A percentile compares a stretch with the other conserved stretches of the same genome.
Conservation (phyloP, 1,140 invertebrate species). For the Leptonema lineaticorne region DNA sequence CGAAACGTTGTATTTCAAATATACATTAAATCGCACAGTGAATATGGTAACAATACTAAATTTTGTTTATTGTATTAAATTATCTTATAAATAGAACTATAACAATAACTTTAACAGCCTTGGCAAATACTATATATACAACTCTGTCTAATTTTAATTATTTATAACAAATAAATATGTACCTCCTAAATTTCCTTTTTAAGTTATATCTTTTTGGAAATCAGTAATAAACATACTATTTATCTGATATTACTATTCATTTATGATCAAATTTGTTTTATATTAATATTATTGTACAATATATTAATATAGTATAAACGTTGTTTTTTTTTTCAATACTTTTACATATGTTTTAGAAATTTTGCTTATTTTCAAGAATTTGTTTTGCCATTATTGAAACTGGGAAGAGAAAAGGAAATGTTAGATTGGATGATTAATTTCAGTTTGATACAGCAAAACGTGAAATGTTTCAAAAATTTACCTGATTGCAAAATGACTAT, state of each 20-base stretch:
- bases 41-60: neutral
- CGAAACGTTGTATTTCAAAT: neutral
- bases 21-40: neutral
- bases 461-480: constrained; percentile 29
- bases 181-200: neutral
- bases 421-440: constrained; percentile 39
- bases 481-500: constrained; percentile 28
- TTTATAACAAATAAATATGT: neutral
- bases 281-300: neutral
- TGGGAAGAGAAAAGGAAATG: constrained; percentile 28
- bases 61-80: no score
- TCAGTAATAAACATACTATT: neutral
- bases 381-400: constrained; percentile 23
- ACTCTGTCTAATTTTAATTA: no score
- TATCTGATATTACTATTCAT: neutral
- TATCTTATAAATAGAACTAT: no score
- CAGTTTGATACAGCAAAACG: constrained; percentile 24
- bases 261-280: neutral
- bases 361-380: constrained; percentile 28
- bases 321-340: neutral
- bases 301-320: neutral
- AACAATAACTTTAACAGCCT: no score
- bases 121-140: no score
- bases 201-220: neutral
- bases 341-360: constrained; percentile 31